Evolutionary conservation across 2,888 invertebrate genomes (phyloP).

Genomic region (Drosophila mimetica): DNA sequence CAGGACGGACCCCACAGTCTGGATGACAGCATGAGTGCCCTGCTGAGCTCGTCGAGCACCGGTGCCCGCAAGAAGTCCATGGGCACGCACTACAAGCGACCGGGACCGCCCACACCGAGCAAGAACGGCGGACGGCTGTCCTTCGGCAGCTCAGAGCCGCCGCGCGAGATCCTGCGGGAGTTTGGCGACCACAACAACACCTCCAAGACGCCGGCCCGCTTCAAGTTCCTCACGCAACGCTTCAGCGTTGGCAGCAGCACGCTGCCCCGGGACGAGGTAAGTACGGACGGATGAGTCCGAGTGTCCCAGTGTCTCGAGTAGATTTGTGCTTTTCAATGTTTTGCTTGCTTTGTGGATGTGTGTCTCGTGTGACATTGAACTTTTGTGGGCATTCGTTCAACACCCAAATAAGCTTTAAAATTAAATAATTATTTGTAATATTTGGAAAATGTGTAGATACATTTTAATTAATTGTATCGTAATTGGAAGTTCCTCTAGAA

Average conservation of each 20-base stretch:
- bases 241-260: constrained; percentile 80
- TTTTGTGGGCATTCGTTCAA: not conserved
- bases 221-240: constrained; percentile 87
- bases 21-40: constrained; percentile 83
- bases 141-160: constrained; percentile 84
- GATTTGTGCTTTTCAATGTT: constrained; percentile 22
- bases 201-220: constrained; percentile 88
- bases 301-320: constrained; percentile 7
- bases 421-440: no score
- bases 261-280: constrained; percentile 66
- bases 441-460: no score
- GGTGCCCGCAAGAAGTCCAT: constrained; percentile 85
- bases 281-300: not conserved
- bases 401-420: no score
- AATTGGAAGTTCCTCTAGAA: no score
- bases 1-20: constrained; percentile 79
- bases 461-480: no score
- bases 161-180: constrained; percentile 87
- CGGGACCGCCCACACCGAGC: constrained; percentile 94
- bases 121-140: constrained; percentile 91
- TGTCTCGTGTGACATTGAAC: constrained; percentile 7
- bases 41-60: constrained; percentile 83
- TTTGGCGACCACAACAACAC: constrained; percentile 80
- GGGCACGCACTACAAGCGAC: constrained; percentile 91
- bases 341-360: constrained; percentile 12